Percentiles rank a stretch among this genome's conserved stretches.
Conservation (phyloP, 2,888 invertebrate species). For the Drosophila fulvimacula region DNA sequence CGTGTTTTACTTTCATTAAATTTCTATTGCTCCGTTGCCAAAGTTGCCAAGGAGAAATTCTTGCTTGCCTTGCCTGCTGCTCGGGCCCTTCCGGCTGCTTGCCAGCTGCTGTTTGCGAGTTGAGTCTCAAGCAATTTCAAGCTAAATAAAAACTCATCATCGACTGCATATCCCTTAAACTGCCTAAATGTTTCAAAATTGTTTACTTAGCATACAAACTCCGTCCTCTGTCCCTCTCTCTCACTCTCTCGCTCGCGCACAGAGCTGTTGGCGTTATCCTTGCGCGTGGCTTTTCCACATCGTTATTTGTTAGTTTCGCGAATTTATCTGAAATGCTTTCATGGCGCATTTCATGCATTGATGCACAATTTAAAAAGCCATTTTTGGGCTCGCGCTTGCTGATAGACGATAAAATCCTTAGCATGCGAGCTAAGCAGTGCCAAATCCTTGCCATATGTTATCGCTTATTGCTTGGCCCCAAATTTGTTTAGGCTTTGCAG, state of each 20-base stretch:
- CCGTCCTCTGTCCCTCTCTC: background rate
- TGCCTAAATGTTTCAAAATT: slow-evolving; percentile 21
- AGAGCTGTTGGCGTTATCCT: slow-evolving; percentile 24
- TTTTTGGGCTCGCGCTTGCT: slow-evolving; percentile 50
- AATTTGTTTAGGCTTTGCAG: slow-evolving; percentile 11
- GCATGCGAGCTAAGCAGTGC: slow-evolving; percentile 13
- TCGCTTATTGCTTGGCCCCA: slow-evolving; percentile 36
- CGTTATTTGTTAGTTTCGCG: slow-evolving; percentile 65
- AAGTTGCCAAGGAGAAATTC: too few relatives aligned
- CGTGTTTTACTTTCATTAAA: slow-evolving; percentile 21
- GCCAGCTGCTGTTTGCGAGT: background rate
- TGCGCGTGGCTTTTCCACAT: slow-evolving; percentile 33
- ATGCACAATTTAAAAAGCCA: slow-evolving; percentile 71
- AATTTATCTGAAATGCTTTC: slow-evolving; percentile 70
- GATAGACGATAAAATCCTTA: slow-evolving; percentile 50
- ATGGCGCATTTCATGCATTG: slow-evolving; percentile 72
- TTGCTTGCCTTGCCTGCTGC: slow-evolving; percentile 13
- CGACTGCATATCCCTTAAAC: slow-evolving; percentile 38
- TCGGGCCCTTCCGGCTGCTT: slow-evolving; percentile 10
- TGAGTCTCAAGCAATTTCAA: slow-evolving; percentile 13
- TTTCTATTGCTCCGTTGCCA: background rate
- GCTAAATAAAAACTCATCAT: slow-evolving; percentile 36
- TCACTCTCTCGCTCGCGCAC: background rate
- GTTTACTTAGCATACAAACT: slow-evolving; percentile 2
- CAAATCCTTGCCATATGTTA: slow-evolving; percentile 58